A percentile compares a stretch with the other conserved stretches of the same genome.
Evolutionary conservation across 35 echinoderm and acorn worm genomes (phyloP).

Genomic region (Hemicentrotus pulcherrimus): DNA sequence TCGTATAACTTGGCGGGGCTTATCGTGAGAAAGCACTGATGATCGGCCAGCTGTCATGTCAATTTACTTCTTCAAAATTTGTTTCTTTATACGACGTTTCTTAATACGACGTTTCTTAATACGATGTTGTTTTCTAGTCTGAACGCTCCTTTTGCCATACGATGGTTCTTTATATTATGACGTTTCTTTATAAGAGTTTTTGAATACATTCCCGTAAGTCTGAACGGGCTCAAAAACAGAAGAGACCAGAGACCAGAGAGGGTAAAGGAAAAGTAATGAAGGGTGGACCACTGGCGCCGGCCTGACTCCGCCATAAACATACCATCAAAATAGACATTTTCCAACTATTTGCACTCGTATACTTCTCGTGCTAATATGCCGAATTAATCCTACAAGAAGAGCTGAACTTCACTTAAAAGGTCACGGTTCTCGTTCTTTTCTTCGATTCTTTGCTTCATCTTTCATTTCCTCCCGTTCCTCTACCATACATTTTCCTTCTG

Average conservation of each 20-base stretch:
- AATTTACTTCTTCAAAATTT: no score
- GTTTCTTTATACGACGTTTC: no score
- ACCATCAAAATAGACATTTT: conserved; percentile 45
- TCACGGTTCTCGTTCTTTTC: neutral
- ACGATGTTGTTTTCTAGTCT: no score
- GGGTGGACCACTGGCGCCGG: conserved; percentile 15
- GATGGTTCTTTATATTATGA: no score
- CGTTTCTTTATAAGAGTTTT: no score
- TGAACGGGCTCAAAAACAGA: neutral
- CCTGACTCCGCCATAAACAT: neutral
- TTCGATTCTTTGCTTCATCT: neutral
- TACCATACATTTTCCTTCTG: neutral
- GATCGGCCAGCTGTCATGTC: no score
- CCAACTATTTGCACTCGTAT: conserved; percentile 40
- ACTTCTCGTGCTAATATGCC: conserved; percentile 32
- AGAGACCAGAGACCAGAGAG: neutral
- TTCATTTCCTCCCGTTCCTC: neutral
- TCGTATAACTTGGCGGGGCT: no score
- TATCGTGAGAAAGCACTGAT: no score
- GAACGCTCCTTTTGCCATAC: no score
- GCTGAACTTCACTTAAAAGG: conserved; percentile 33
- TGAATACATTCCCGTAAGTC: no score
- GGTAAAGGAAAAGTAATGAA: conserved; percentile 10
- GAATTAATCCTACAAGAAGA: conserved; percentile 22
- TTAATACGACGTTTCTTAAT: no score